Base-by-base conservation (phyloP, 2,888 invertebrate genomes). In the Nomada goodeniana region DNA sequence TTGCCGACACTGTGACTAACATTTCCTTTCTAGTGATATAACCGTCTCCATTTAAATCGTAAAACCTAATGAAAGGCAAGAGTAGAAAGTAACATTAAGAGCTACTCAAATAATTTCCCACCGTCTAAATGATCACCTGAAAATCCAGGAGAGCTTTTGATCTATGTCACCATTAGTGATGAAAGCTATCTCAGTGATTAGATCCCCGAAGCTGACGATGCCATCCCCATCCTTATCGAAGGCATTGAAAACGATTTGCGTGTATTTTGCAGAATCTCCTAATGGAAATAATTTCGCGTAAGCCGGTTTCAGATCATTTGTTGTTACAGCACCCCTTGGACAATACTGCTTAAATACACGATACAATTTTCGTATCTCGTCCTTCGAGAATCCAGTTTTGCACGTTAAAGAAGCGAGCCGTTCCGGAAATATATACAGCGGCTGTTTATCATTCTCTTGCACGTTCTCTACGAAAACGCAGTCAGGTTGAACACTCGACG, bases 241-340 rank as follows among this genome's bases (percentile, higher is more conserved):
- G 52, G 80, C 86, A 67, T 93, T 91, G 76, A 93, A 92, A 18
- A 93, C 89, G n/a, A 93, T 89, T 64, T 92, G 91, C 0, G 92
- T 89, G 70, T 92, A 93, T 75, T 88, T 92, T 1, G 90, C 80
- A 2, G 92, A 87, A 55, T 93, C 91, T 0, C 92, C 92, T 26
- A 93, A 77, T 0, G 93, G 92, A 79, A 93, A 93, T 11, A 93
- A 76, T 80, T 92, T 93, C 2, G 92, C 90, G 55, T 92, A 93
- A 7, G 90, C 90, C 3, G 91, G 90, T n/a, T 87, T 90, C 4
- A 93, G 73, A 69, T 92, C 90, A 42, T 88, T 88, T 9, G 88
- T 87, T 4, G 90, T 91, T 13, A 89, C 89, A 0, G 88, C 88
- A 60, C 93, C 92, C 23, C 86, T 84, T 0, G 92, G 92, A 76